phyloP scores from a whole-genome alignment of 2,113 vertebrate species.

The Saguinus imperator region DNA sequence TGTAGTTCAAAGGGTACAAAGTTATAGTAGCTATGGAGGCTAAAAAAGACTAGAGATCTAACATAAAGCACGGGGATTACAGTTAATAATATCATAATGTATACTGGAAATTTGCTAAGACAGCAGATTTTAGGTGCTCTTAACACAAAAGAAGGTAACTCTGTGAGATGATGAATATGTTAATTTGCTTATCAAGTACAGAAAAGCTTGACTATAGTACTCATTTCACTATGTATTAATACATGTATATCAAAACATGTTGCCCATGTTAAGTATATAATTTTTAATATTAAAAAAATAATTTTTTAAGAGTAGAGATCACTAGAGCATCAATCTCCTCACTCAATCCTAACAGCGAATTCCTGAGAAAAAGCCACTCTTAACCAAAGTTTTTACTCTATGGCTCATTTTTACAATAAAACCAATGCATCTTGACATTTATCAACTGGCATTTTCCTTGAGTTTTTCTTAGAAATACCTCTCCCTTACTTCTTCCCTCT shows the following conservation, averaged over 20 bases:
- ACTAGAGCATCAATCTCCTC: not conserved
- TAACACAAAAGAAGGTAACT: not conserved
- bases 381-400: not conserved
- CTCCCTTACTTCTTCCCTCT: not conserved
- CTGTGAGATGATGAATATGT: not conserved
- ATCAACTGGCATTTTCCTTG: not conserved
- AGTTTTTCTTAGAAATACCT: constrained; percentile 6
- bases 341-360: not conserved
- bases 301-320: not conserved
- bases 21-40: not conserved
- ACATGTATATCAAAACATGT: not conserved
- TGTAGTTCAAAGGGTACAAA: not conserved
- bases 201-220: not conserved
- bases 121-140: not conserved
- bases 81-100: not conserved
- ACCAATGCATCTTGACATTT: not conserved
- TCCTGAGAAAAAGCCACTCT: not conserved
- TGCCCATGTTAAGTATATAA: not conserved
- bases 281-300: not conserved
- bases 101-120: not conserved
- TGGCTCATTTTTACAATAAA: constrained; percentile 5
- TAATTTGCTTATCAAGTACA: not conserved
- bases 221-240: not conserved
- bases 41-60: not conserved
- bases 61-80: not conserved